Base-by-base conservation (phyloP, 2,888 invertebrate species). In the Drosophila gaucha region DNA sequence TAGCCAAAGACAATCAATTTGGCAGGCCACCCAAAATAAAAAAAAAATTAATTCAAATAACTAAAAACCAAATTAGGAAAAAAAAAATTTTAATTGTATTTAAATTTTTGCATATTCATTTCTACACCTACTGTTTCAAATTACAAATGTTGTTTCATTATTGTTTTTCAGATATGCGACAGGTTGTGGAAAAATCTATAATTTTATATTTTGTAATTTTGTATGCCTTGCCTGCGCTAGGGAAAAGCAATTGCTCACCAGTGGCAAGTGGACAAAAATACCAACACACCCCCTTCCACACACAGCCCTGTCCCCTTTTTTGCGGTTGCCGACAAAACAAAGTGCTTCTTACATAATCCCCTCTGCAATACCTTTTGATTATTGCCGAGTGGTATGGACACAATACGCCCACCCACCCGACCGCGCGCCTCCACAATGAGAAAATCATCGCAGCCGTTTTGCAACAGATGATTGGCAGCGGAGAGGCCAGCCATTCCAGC, bases 401-500 rank as follows among this genome's bases (percentile, higher is more conserved):
- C 93, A 76, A 97, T 96, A 73, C 97, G 93, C 66, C 97, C 97
- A 52, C 97, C 97, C 72, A 97, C 94, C 66, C 96, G 94, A 89
- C 94, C 94, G 89, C 96, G 94, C 63, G 96, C 96, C 93, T 97
- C 97, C 79, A 97, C 92, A 86, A 97, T 94, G 90, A 94, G 93
- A 92, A 96, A 96, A 92, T 97, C 95, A 70, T 94, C 94, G 91
- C 95, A 94, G 65, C 95, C 95, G 93, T 96, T 96, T 92, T 96
- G 96, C 12, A 95, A 90, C 72, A 97, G 93, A 91, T 96, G 95
- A 92, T 96, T 96, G 50, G 97, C 97, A 57, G 97, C 96, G 46
- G 97, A 95, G 51, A 97, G 92, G 41, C 97, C 97, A 68, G 97
- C 96, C 90, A 92, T 90, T 41, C 97, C 97, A 78, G 95, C 97